These are phyloP conservation scores for Drosophila colorata DNA, from an alignment of 2,888 invertebrate species.

Conservation along the genomic window DNA sequence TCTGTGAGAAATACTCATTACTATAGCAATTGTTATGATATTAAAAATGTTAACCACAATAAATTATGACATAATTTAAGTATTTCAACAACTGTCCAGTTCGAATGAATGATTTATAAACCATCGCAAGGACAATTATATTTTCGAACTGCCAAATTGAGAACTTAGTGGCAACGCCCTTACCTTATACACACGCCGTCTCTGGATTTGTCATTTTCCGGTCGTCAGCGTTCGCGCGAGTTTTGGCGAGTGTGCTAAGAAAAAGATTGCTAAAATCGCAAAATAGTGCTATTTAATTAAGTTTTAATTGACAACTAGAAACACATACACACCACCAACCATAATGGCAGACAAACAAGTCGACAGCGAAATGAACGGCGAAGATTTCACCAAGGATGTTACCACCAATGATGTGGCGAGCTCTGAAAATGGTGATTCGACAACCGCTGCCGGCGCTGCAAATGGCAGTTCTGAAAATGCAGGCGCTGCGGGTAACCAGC, in stretches of 20 bases:
- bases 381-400: conserved; percentile 92
- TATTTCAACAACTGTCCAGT: no score
- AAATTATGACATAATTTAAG: background rate
- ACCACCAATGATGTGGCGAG: conserved; percentile 85
- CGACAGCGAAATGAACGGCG: conserved; percentile 91
- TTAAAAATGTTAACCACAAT: background rate
- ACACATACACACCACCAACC: conserved; percentile 39
- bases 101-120: background rate
- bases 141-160: conserved; percentile 3
- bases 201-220: conserved; percentile 84
- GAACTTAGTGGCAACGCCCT: conserved; percentile 58
- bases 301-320: conserved; percentile 57
- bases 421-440: conserved; percentile 88
- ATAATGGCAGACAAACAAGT: conserved; percentile 87
- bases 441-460: conserved; percentile 85
- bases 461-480: conserved; percentile 76
- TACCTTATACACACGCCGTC: conserved; percentile 72
- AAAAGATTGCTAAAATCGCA: conserved; percentile 46
- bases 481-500: conserved; percentile 81
- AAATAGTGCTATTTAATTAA: conserved; percentile 62
- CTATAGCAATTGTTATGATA: background rate
- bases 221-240: conserved; percentile 82
- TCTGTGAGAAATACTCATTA: background rate
- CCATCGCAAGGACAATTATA: background rate
- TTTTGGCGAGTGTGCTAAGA: conserved; percentile 74